Conservation (phyloP, 1,140 invertebrate genomes). For the Acromyrmex charruanus region DNA sequence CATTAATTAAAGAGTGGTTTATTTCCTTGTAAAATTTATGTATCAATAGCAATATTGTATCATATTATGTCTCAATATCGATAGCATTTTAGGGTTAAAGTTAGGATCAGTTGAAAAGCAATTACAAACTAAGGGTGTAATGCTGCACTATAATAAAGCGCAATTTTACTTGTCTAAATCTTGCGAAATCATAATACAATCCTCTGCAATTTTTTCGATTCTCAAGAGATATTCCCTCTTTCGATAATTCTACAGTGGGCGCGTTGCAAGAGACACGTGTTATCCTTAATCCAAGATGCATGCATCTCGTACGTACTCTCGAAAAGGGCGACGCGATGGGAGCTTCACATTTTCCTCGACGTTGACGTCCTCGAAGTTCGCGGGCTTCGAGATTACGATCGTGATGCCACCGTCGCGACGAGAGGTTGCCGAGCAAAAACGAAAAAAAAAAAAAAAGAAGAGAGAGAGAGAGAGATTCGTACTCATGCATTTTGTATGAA, state of each 20-base stretch:
- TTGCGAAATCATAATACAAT: not conserved
- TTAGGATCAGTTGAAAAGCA: not conserved
- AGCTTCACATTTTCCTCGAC: slow-evolving; percentile 37
- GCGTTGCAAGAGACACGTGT: slow-evolving; percentile 35
- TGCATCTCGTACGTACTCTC: slow-evolving; percentile 11
- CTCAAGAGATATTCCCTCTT: not conserved
- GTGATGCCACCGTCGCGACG: not conserved
- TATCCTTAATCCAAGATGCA: slow-evolving; percentile 20
- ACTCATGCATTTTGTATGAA: slow-evolving; percentile 81
- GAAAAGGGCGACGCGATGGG: slow-evolving; percentile 12
- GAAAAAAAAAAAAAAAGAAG: not conserved
- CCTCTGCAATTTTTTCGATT: slow-evolving; percentile 7
- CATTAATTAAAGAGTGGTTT: no score
- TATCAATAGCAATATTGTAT: no score
- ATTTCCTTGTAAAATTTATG: no score
- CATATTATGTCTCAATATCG: no score
- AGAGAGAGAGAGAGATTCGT: slow-evolving; percentile 63
- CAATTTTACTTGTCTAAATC: not conserved
- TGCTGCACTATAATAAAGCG: not conserved
- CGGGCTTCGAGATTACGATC: slow-evolving; percentile 33
- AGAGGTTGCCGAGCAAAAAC: slow-evolving; percentile 14
- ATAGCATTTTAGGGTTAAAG: no score
- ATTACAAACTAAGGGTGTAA: not conserved
- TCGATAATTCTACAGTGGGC: not conserved
- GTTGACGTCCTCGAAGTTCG: slow-evolving; percentile 37